Percentiles rank a stretch among this genome's conserved stretches.
Evolutionary conservation across 2,888 invertebrate species (phyloP).

Genomic region (Paralinhomoeus sp.): DNA sequence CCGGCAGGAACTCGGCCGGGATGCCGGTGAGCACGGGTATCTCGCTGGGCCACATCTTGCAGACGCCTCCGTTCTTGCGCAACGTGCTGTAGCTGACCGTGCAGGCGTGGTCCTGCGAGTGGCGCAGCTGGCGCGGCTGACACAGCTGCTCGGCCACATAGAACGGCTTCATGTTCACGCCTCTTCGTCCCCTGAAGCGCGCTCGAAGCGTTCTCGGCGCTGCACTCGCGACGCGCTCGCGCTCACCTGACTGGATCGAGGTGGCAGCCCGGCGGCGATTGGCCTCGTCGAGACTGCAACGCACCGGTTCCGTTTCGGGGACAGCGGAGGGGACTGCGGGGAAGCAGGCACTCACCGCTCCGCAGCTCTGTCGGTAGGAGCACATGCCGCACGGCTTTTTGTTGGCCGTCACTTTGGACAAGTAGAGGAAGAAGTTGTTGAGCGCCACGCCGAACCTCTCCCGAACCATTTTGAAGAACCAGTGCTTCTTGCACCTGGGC

Average conservation of each 20-base stretch:
- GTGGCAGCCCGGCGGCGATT: no score
- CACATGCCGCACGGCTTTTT: constrained; percentile 9
- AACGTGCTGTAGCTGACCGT: background rate
- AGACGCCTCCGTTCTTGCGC: background rate
- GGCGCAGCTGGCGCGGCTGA: background rate
- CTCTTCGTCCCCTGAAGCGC: no score
- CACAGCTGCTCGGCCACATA: constrained; percentile 1
- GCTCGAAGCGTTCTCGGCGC: no score
- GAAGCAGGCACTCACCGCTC: background rate
- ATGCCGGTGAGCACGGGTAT: background rate
- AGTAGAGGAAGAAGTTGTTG: constrained; percentile 21
- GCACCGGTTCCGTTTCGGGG: background rate
- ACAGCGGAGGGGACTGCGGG: background rate
- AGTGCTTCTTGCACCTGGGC: background rate
- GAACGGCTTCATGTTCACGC: background rate
- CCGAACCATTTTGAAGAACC: constrained; percentile 1
- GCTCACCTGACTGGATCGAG: background rate
- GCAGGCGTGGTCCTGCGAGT: background rate
- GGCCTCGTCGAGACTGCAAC: no score
- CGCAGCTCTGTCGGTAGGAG: constrained; percentile 3
- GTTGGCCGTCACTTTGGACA: constrained; percentile 16
- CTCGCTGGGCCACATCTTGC: background rate
- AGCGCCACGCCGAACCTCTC: constrained; percentile 11
- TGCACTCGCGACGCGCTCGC: no score
- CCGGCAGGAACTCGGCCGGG: background rate